phyloP scores from a whole-genome alignment of 2,113 vertebrate species.

The Mesitornis unicolor region DNA sequence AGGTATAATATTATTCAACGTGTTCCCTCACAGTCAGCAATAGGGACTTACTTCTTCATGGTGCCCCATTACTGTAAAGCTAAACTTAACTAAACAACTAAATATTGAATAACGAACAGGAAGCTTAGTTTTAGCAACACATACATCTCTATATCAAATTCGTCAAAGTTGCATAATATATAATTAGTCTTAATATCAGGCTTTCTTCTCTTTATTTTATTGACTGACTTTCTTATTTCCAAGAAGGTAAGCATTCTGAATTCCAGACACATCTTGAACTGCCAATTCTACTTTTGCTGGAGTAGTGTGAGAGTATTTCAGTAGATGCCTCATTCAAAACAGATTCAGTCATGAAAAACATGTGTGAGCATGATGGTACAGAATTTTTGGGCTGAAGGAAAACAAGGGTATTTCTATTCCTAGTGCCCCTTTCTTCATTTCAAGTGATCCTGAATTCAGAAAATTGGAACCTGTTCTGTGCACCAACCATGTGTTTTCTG shows the following conservation, averaged over 20 bases:
- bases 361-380: fast-evolving
- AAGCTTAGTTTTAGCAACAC: neutral
- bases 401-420: neutral
- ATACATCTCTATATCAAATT: neutral
- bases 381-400: neutral
- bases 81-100: too few relatives aligned
- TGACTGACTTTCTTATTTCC: neutral
- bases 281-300: neutral
- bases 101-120: neutral
- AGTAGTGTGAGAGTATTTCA: neutral
- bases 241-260: neutral
- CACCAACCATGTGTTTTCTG: neutral
- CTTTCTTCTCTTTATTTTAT: neutral
- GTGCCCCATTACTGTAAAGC: neutral
- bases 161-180: neutral
- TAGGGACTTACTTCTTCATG: neutral
- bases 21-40: neutral
- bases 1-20: neutral
- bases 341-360: neutral
- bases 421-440: neutral
- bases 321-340: fast-evolving
- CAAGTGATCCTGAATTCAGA: neutral
- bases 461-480: neutral
- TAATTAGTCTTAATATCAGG: neutral
- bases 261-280: neutral